These are phyloP conservation scores for Hepsetus odoe DNA, from an alignment of 2,113 vertebrate species.

Conservation along the genomic window DNA sequence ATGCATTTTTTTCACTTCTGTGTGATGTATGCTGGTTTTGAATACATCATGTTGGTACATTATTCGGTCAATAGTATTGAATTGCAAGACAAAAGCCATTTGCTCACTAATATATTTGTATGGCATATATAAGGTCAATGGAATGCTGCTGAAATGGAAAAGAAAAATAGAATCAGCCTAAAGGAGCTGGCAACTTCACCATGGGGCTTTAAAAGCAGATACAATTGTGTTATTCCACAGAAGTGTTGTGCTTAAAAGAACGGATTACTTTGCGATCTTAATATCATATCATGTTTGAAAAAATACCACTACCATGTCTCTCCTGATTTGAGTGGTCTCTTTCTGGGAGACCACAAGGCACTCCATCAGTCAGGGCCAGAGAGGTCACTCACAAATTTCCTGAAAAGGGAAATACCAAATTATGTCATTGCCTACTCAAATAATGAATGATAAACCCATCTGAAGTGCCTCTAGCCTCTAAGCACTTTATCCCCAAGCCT, in stretches of 20 bases:
- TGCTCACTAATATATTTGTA: no score
- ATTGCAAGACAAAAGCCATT: no score
- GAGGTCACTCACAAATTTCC: not conserved
- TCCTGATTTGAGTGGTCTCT: not conserved
- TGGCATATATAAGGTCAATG: no score
- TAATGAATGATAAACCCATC: not conserved
- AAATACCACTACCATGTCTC: not conserved
- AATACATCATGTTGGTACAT: no score
- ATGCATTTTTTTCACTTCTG: slow-evolving; percentile 2
- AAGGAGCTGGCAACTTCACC: no score
- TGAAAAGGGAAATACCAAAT: not conserved
- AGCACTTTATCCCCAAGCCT: not conserved
- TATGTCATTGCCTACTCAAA: not conserved
- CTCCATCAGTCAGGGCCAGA: not conserved
- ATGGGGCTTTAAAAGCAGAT: no score
- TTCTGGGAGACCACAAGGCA: not conserved
- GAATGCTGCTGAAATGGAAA: no score
- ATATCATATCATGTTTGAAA: no score
- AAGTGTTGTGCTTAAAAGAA: no score
- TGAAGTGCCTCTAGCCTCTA: not conserved
- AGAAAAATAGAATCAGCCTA: no score
- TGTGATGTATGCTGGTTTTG: not conserved
- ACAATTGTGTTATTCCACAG: no score
- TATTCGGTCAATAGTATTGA: no score
- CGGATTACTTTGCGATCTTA: not conserved